Evolutionary conservation across 2,113 vertebrate species (phyloP).

Genomic region (Cryptomyrus ogoouensis): DNA sequence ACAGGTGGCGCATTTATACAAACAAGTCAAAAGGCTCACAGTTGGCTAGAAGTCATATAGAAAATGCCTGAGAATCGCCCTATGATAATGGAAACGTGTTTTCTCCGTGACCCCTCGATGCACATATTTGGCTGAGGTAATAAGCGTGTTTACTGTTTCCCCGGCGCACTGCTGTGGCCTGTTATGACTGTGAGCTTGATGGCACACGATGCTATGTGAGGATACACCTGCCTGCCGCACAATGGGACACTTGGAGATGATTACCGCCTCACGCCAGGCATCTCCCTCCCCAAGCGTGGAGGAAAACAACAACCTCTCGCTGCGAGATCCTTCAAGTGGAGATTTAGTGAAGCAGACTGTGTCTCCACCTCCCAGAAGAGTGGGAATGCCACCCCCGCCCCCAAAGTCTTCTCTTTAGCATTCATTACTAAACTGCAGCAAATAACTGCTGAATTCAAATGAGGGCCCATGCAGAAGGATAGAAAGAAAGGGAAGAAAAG

Average conservation of each 20-base stretch:
- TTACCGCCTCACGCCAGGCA: not conserved
- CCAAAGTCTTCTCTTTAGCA: not conserved
- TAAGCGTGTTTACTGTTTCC: not conserved
- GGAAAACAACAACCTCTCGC: not conserved
- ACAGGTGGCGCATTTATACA: not conserved
- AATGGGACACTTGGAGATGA: not conserved
- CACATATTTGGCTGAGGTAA: not conserved
- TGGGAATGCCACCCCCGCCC: not conserved
- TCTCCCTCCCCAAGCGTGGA: not conserved
- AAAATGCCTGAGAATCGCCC: not conserved
- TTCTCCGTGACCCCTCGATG: not conserved
- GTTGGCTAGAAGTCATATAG: not conserved
- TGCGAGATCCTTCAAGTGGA: not conserved
- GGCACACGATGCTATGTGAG: not conserved
- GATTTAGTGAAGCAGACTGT: slow-evolving; percentile 1
- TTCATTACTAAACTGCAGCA: slow-evolving; percentile 15
- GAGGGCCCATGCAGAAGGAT: not conserved
- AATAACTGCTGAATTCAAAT: slow-evolving; percentile 14
- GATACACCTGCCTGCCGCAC: not conserved
- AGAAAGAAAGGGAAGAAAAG: not conserved
- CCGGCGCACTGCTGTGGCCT: not conserved
- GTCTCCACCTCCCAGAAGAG: not conserved
- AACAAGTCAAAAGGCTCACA: not conserved
- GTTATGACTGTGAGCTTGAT: not conserved
- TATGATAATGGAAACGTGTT: not conserved